Base-by-base conservation (phyloP, 1,140 invertebrate genomes). In the Limonius californicus region DNA sequence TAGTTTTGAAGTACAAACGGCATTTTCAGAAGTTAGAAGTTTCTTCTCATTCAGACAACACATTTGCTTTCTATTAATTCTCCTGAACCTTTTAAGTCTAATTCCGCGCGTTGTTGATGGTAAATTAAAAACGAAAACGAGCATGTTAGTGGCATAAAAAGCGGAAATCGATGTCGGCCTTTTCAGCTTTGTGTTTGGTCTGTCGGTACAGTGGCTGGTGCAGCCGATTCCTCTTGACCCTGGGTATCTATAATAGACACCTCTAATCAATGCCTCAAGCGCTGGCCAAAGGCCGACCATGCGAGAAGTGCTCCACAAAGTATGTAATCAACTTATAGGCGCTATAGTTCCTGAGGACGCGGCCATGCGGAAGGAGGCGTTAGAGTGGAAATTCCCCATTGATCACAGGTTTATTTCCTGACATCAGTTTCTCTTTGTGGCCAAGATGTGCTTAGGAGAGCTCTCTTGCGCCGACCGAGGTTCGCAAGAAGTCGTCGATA, bases 301-400 rank as follows among this genome's bases (percentile, higher is more conserved):
- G 72, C 67, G 68, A 70, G 61, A 67, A 56, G 67, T 66, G 62
- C 58, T 71, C 64, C 65, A 72, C 69, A 72, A 72, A 73, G 70
- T 72, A 72, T 72, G 65, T 73, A 73, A 73, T 73, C 70, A 67
- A 69, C 70, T 72, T 73, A 50, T 50, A 72, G 65, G 67, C 64
- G 58, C 35, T 65, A 61, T 54, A 64, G 67, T 70, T 74, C 68
- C 72, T 72, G 71, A 74, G 72, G 72, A 72, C 59, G 68, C 70
- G 70, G 61, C 71, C 72, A 74, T 74, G 72, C 68, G 70, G 66
- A 65, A 64, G 61, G 64, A 68, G 63, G 69, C 68, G 70, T 60
- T 67, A 70, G 69, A 70, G 69, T 66, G 69, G 66, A 72, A 71
- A 74, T 65, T 72, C 65, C 65, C 69, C 66, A 65, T 65, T 70